Evolutionary conservation across 2,888 invertebrate species (phyloP).

Genomic region (Plebejus melissa): DNA sequence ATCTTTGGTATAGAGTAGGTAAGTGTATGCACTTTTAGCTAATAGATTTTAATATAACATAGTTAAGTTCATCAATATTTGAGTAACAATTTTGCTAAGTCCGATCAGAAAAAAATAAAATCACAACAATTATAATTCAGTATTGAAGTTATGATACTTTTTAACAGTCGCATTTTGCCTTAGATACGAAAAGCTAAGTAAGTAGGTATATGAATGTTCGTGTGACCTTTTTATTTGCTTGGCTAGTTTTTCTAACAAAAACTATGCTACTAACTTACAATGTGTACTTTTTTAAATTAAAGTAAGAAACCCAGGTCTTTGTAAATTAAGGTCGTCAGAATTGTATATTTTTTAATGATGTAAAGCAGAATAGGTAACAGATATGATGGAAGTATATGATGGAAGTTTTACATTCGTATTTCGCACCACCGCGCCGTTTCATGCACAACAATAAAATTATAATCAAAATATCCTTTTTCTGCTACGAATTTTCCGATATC

Average conservation of each 20-base stretch:
- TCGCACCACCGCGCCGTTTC: neutral
- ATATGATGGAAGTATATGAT: neutral
- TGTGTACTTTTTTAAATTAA: conserved; percentile 2
- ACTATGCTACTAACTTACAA: no score
- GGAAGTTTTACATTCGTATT: neutral
- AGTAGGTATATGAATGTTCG: no score
- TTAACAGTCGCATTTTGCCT: no score
- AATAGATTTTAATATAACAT: no score
- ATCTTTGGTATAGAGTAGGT: neutral
- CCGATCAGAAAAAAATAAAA: no score
- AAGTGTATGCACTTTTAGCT: no score
- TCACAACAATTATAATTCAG: no score
- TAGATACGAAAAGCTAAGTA: no score
- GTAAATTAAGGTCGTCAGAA: neutral
- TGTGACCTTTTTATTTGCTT: no score
- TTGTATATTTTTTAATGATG: conserved; percentile 13
- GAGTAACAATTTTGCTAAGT: no score
- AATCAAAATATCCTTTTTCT: neutral
- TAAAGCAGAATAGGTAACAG: neutral
- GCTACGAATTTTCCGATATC: neutral
- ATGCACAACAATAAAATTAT: neutral
- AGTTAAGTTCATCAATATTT: no score
- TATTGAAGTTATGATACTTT: no score
- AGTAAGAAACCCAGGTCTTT: neutral
- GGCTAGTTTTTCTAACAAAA: neutral